phyloP scores from a whole-genome alignment of 2,113 vertebrate genomes.

The Passerina amoena region DNA sequence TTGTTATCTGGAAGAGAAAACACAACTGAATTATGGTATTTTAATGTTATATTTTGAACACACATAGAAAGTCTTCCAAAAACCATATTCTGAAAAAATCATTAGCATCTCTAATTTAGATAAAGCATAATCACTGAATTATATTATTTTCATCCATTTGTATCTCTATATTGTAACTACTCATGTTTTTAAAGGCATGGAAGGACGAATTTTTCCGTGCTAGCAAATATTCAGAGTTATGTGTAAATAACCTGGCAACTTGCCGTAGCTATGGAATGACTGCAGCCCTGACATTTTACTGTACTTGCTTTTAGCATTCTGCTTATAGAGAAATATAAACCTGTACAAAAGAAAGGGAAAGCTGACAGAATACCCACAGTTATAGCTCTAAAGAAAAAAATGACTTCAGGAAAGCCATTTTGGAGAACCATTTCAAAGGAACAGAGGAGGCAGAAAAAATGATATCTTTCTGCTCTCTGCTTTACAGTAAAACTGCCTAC shows the following conservation, averaged over 20 bases:
- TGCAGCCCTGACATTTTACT: not conserved
- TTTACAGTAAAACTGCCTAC: slow-evolving; percentile 13
- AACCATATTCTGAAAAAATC: not conserved
- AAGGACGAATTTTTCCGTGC: slow-evolving; percentile 19
- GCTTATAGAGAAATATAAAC: slow-evolving; percentile 28
- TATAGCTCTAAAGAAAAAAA: slow-evolving; percentile 45
- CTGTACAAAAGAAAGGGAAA: not conserved
- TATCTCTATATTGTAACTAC: not conserved
- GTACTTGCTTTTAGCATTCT: slow-evolving; percentile 25
- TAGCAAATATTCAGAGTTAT: not conserved
- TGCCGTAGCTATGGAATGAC: not conserved
- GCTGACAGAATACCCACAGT: slow-evolving; percentile 1
- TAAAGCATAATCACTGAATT: not conserved
- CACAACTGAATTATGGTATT: not conserved
- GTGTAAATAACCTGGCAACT: slow-evolving; percentile 57
- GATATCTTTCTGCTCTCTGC: not conserved
- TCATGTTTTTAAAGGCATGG: not conserved
- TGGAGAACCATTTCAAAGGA: slow-evolving; percentile 37
- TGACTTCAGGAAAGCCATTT: slow-evolving; percentile 23
- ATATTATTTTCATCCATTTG: not conserved
- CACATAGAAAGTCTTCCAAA: not conserved
- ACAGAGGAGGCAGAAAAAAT: slow-evolving; percentile 8
- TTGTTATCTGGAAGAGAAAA: slow-evolving; percentile 11
- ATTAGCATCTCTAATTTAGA: not conserved
- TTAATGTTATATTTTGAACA: not conserved